phyloP scores from a whole-genome alignment of 30 jellyfish, hydroid and myxozoan genomes.

The Phacellophora camtschatica region DNA sequence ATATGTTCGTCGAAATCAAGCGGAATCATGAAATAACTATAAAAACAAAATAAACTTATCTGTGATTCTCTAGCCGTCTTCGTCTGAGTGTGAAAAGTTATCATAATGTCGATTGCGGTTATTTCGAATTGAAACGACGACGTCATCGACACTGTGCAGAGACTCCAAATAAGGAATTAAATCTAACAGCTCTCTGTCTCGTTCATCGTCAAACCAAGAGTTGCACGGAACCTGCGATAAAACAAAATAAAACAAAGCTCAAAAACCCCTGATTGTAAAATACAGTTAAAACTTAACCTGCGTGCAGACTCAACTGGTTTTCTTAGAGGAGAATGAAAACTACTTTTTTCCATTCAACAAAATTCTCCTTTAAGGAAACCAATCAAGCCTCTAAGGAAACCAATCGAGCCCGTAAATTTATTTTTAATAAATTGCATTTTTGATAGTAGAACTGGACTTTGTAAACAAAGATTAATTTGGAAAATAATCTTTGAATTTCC shows the following conservation, averaged over 20 bases:
- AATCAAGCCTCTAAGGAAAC: too few relatives aligned
- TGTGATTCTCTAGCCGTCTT: constrained; percentile 19
- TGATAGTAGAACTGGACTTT: too few relatives aligned
- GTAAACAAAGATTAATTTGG: too few relatives aligned
- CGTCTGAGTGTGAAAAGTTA: constrained; percentile 10
- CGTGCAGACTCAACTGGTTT: too few relatives aligned
- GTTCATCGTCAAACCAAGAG: constrained; percentile 95
- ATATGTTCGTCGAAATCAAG: constrained; percentile 15
- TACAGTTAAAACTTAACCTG: too few relatives aligned
- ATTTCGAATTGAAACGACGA: constrained; percentile 79
- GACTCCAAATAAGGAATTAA: constrained; percentile 86
- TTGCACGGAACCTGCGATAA: constrained; percentile 81
- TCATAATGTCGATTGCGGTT: constrained; percentile 59
- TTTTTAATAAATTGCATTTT: too few relatives aligned
- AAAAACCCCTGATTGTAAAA: neutral
- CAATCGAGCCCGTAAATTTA: too few relatives aligned
- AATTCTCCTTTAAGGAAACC: too few relatives aligned
- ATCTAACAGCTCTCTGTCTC: constrained; percentile 84
- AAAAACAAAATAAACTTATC: neutral
- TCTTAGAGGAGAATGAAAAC: too few relatives aligned
- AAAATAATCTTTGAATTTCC: too few relatives aligned
- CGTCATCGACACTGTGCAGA: constrained; percentile 76
- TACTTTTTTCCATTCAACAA: too few relatives aligned
- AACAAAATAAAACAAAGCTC: neutral
- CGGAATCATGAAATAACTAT: constrained; percentile 4